phyloP scores from a whole-genome alignment of 2,797 vertebrate genomes.

The Oryzias dopingdopingensis region DNA sequence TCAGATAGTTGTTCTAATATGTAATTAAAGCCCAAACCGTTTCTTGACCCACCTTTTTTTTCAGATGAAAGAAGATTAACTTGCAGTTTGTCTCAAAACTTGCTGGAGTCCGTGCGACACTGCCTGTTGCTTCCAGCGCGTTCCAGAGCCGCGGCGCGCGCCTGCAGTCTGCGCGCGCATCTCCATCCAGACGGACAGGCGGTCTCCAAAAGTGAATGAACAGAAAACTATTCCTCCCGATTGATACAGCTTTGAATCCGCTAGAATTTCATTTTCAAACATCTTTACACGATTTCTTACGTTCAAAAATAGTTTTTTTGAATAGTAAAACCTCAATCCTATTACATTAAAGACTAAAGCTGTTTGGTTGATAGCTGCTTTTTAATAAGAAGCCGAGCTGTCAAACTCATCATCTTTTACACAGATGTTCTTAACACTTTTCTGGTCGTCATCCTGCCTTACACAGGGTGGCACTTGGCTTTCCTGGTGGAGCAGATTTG shows the following conservation, averaged over 20 bases:
- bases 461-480: neutral
- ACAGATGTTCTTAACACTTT: slow-evolving; percentile 21
- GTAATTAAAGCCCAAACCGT: neutral
- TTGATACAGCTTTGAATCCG: too few species aligned
- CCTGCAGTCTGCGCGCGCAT: slow-evolving; percentile 14
- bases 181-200: neutral
- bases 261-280: too few species aligned
- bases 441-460: neutral
- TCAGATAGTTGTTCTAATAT: neutral
- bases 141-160: slow-evolving; percentile 13
- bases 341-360: too few species aligned
- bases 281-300: too few species aligned
- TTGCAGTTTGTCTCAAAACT: slow-evolving; percentile 21
- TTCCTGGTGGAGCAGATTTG: neutral
- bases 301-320: too few species aligned
- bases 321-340: too few species aligned
- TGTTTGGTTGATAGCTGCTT: too few species aligned
- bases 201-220: too few species aligned
- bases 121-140: slow-evolving; percentile 7
- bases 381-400: too few species aligned
- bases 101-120: slow-evolving; percentile 43
- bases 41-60: slow-evolving; percentile 45
- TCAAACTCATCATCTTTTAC: slow-evolving; percentile 31
- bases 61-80: slow-evolving; percentile 11
- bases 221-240: too few species aligned